phyloP scores from a whole-genome alignment of 1,140 invertebrate species.

The Orius insidiosus region DNA sequence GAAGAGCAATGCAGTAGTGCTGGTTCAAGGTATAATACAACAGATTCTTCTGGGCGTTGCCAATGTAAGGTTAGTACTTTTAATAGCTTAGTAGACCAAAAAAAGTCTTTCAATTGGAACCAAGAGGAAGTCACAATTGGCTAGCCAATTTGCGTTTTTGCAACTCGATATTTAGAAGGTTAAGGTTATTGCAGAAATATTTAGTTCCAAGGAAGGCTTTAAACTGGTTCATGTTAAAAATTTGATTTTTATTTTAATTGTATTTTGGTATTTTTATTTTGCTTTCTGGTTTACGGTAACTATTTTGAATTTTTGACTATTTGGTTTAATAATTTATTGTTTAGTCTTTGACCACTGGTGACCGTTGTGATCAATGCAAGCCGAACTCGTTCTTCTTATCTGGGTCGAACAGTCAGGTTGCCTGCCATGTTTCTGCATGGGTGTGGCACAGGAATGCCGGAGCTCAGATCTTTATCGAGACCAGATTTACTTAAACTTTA shows the following conservation, averaged over 20 bases:
- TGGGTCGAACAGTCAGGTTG: conserved; percentile 63
- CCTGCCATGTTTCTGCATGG: conserved; percentile 84
- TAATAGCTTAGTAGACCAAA: too few relatives aligned
- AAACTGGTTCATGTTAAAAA: too few relatives aligned
- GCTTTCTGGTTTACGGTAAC: conserved; percentile 8
- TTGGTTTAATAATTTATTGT: too few relatives aligned
- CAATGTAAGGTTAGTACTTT: conserved; percentile 62
- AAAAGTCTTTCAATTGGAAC: too few relatives aligned
- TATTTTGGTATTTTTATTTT: conserved; percentile 1
- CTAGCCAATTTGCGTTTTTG: too few relatives aligned
- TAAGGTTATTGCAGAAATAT: too few relatives aligned
- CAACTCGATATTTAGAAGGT: too few relatives aligned
- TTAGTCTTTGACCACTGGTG: conserved; percentile 45
- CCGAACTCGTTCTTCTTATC: conserved; percentile 61
- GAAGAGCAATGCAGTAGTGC: conserved; percentile 22
- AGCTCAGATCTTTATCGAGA: conserved; percentile 58
- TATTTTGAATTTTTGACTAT: background rate
- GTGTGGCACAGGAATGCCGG: conserved; percentile 50
- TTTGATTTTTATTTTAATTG: conserved; percentile 5
- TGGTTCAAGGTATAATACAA: conserved; percentile 19
- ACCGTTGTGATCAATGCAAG: conserved; percentile 66
- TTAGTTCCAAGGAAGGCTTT: too few relatives aligned
- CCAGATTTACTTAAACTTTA: conserved; percentile 33
- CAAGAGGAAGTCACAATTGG: too few relatives aligned
- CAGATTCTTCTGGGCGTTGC: conserved; percentile 45